Base-by-base conservation (phyloP, 2,888 invertebrate genomes). In the Acanthopleura granulata region DNA sequence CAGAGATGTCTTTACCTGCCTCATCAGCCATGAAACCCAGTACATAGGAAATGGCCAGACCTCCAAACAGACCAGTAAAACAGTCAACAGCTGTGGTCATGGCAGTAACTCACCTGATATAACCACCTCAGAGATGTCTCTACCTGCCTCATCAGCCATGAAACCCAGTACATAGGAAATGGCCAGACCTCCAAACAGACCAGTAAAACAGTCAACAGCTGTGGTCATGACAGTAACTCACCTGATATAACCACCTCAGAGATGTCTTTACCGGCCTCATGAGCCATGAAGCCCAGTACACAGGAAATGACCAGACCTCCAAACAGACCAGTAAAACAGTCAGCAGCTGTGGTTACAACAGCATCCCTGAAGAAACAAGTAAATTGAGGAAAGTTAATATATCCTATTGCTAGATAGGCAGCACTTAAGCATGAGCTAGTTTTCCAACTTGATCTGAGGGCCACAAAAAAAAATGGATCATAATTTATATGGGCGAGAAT, bases 11-110 rank as follows among this genome's bases (percentile, higher is more conserved):
- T 4, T 86, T 82, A 9, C 84, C 82, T 30, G 88, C 79, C 62
- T 87, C 86, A 74, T 86, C 81, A 3, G 90, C 87, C 88, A 90
- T 89, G 62, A 94, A 94, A 0, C 95, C 95, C 73, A 88, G 80
- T 11, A 87, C 81, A 18, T 85, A 80, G 78, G 87, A 88, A 27
- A 88, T 85, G 29, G 86, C 88, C 77, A 86, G 85, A 0, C 88
- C 88, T 27, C 85, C 87, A 75, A 83, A 87, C 70, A 88, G 80
- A 78, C 85, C 84, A 1, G 88, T 87, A 11, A 81, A 77, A 27
- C 82, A 79, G 62, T 86, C 86, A 50, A 84, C 81, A 15, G 86
- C 76, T n/a, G 84, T 85, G 12, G 84, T 82, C 40, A 40, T 9
- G 9, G 9, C 40, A 40, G n/a, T n/a, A n/a, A n/a, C 40, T 66